phyloP scores from a whole-genome alignment of 2,797 vertebrate genomes.

The Pseudochirops corinnae region DNA sequence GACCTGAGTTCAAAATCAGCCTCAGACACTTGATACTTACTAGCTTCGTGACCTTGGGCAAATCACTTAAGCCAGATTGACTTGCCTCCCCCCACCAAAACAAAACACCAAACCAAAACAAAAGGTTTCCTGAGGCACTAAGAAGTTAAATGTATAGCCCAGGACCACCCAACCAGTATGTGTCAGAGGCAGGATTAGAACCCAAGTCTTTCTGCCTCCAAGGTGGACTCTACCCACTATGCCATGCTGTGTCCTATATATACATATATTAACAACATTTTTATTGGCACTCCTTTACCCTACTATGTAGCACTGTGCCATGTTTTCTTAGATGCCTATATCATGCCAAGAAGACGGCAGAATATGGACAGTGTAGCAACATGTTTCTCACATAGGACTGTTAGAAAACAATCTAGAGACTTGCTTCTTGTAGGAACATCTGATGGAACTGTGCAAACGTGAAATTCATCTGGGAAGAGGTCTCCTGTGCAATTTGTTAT shows the following conservation, averaged over 20 bases:
- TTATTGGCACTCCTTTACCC: neutral
- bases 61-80: too few relatives aligned
- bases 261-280: neutral
- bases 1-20: too few relatives aligned
- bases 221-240: neutral
- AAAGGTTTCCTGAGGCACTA: neutral
- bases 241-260: neutral
- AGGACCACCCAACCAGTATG: neutral
- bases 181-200: neutral
- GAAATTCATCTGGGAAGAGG: neutral
- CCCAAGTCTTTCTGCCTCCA: neutral
- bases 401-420: conserved; percentile 1
- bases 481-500: neutral
- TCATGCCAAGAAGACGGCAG: neutral
- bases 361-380: neutral
- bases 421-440: neutral
- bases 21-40: too few relatives aligned
- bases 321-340: neutral
- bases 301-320: neutral
- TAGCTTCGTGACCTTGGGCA: too few relatives aligned
- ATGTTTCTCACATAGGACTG: conserved; percentile 1
- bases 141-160: neutral
- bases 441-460: neutral
- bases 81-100: too few relatives aligned
- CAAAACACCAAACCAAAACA: too few relatives aligned